A percentile compares a stretch with the other conserved stretches of the same genome.
Conservation (phyloP, 2,113 vertebrate genomes). For the Elephas maximus region DNA sequence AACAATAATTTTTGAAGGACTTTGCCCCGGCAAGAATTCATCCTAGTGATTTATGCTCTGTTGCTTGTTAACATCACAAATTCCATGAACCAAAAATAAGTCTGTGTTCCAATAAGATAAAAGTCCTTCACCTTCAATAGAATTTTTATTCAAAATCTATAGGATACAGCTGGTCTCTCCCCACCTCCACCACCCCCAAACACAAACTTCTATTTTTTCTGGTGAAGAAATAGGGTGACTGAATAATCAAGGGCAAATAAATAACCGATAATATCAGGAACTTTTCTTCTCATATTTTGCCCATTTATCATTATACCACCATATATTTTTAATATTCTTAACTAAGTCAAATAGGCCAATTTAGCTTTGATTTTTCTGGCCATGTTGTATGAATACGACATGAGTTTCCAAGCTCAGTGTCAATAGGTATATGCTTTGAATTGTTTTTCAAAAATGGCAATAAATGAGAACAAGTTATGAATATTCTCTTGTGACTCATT, state of each 20-base stretch:
- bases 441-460: conserved; percentile 22
- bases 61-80: conserved; percentile 43
- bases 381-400: background rate
- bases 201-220: background rate
- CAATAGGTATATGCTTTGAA: background rate
- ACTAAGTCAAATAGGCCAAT: background rate
- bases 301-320: background rate
- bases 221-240: background rate
- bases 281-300: background rate
- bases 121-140: background rate
- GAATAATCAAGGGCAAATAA: background rate
- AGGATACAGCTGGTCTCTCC: background rate
- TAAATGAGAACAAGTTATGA: background rate
- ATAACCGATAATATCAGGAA: background rate
- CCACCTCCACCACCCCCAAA: background rate
- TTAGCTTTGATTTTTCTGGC: background rate
- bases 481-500: conserved; percentile 17
- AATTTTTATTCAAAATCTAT: conserved; percentile 16
- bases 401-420: background rate
- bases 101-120: background rate
- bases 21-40: background rate
- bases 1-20: conserved; percentile 24
- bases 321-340: conserved; percentile 47
- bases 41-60: conserved; percentile 41
- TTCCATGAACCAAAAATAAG: background rate